phyloP scores from a whole-genome alignment of 2,113 vertebrate genomes.

The Saccopteryx leptura region DNA sequence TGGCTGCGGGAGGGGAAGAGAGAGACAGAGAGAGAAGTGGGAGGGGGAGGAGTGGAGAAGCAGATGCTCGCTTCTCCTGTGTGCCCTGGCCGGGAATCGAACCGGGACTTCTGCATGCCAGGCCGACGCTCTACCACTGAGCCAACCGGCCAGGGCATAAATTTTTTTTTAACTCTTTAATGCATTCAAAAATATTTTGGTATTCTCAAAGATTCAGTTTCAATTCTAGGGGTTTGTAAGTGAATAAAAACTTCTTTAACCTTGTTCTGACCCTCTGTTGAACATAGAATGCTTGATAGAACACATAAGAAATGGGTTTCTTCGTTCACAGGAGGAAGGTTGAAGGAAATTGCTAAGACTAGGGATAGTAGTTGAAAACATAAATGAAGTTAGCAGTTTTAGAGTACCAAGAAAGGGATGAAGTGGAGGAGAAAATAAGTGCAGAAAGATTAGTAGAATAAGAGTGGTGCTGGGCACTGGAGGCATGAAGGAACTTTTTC shows the following conservation, averaged over 20 bases:
- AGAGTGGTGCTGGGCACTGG: too few species aligned
- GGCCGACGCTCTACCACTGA: too few species aligned
- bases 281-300: neutral
- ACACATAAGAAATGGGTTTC: neutral
- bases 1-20: too few species aligned
- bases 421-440: neutral
- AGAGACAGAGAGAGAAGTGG: too few species aligned
- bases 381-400: neutral
- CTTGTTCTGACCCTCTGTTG: neutral
- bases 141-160: too few species aligned
- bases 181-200: neutral
- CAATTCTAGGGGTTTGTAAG: neutral
- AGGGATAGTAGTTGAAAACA: neutral
- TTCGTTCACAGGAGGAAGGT: neutral
- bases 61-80: too few species aligned
- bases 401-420: neutral
- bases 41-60: too few species aligned
- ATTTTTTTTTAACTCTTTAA: neutral
- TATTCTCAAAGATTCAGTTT: slow-evolving; percentile 18
- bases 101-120: too few species aligned
- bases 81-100: too few species aligned
- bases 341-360: neutral
- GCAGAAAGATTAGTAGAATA: neutral
- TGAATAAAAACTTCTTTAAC: neutral
- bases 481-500: neutral